Percentiles rank a stretch among this genome's conserved stretches.
phyloP scores from a whole-genome alignment of 1,140 invertebrate genomes.

The Aphelenchoides besseyi region DNA sequence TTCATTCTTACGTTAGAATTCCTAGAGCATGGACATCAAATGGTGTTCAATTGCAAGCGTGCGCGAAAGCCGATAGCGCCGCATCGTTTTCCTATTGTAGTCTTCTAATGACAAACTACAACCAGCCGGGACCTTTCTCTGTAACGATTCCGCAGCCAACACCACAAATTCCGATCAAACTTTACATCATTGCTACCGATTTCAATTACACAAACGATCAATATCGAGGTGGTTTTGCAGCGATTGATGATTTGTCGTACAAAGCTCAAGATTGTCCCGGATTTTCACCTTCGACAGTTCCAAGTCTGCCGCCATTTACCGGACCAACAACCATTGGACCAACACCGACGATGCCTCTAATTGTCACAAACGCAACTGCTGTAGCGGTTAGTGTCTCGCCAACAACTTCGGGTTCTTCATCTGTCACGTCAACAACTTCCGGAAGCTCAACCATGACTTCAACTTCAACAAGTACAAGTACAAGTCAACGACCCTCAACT shows the following conservation, averaged over 20 bases:
- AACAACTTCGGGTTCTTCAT: neutral
- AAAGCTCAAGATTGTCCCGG: neutral
- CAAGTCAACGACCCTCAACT: neutral
- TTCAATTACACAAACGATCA: conserved; percentile 9
- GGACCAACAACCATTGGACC: neutral
- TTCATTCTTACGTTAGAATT: neutral
- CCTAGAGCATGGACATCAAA: neutral
- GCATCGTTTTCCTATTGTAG: neutral
- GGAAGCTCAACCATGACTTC: neutral
- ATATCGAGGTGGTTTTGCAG: conserved; percentile 1
- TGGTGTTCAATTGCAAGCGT: neutral
- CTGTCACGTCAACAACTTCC: neutral
- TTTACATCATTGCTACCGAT: conserved; percentile 7
- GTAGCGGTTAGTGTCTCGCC: neutral
- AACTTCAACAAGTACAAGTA: neutral
- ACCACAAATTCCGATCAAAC: neutral
- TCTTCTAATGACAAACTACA: neutral
- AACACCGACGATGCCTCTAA: neutral
- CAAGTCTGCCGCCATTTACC: neutral
- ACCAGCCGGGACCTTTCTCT: conserved; percentile 4
- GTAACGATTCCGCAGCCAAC: neutral
- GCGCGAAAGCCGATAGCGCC: neutral
- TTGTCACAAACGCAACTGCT: neutral
- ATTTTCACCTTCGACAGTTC: neutral
- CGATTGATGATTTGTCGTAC: neutral